Conservation (phyloP, 1,140 invertebrate genomes). For the Coelopa frigida region DNA sequence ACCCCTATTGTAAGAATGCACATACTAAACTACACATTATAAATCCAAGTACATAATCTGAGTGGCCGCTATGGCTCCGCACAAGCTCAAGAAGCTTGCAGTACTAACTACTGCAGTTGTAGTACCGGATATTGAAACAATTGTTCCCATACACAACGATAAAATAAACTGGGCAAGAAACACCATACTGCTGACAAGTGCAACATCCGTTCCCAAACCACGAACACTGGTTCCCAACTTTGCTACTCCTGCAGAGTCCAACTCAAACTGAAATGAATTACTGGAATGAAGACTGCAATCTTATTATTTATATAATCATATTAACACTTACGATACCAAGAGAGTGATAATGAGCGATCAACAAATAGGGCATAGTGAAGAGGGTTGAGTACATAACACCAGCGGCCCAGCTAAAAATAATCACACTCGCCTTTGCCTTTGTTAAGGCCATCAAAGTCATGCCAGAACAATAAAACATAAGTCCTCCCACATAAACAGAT, state of each 20-base stretch:
- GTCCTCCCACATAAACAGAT: conserved; percentile 81
- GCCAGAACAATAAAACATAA: conserved; percentile 79
- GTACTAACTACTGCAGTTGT: conserved; percentile 80
- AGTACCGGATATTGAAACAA: conserved; percentile 72
- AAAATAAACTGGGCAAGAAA: conserved; percentile 90
- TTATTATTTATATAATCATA: too few relatives aligned
- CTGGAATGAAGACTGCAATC: neutral
- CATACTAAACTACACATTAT: too few relatives aligned
- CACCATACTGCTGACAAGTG: conserved; percentile 89
- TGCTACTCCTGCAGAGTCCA: conserved; percentile 48
- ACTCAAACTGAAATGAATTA: conserved; percentile 55
- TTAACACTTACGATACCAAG: conserved; percentile 71
- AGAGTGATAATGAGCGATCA: conserved; percentile 89
- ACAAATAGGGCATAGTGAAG: conserved; percentile 93
- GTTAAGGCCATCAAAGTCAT: conserved; percentile 83
- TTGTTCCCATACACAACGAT: conserved; percentile 77
- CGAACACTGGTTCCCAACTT: conserved; percentile 53
- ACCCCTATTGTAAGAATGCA: too few relatives aligned
- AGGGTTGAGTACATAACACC: conserved; percentile 96
- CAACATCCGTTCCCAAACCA: conserved; percentile 88
- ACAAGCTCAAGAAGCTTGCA: conserved; percentile 72
- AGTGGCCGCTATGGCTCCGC: conserved; percentile 74
- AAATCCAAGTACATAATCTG: conserved; percentile 84
- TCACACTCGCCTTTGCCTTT: conserved; percentile 69
- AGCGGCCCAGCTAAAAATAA: conserved; percentile 82